phyloP scores from a whole-genome alignment of 2,113 vertebrate species.

The Regulus satrapa region DNA sequence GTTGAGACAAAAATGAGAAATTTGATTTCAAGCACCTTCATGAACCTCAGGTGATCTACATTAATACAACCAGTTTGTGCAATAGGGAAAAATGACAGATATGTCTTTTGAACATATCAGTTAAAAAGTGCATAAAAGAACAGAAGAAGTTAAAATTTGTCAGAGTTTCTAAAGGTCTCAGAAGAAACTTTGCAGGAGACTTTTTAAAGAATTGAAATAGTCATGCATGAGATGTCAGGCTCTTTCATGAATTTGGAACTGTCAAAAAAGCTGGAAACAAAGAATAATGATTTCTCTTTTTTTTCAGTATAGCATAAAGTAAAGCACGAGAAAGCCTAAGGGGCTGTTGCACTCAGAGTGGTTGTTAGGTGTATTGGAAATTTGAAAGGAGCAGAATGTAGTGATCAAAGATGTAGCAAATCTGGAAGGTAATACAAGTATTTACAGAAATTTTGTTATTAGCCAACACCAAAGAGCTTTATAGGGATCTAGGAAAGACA shows the following conservation, averaged over 20 bases:
- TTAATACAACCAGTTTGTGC: background rate
- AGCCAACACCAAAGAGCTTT: background rate
- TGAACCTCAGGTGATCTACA: background rate
- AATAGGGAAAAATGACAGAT: background rate
- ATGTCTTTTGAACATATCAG: background rate
- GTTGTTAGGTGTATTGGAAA: background rate
- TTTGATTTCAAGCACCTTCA: background rate
- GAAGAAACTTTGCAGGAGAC: background rate
- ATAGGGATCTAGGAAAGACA: background rate
- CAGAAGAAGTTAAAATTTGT: background rate
- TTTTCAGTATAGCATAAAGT: background rate
- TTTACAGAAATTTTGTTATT: background rate
- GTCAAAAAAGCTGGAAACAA: background rate
- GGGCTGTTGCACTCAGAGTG: background rate
- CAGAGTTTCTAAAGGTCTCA: background rate
- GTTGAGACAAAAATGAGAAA: background rate
- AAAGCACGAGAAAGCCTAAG: background rate
- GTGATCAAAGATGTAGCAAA: background rate
- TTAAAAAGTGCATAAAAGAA: background rate
- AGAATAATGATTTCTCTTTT: background rate
- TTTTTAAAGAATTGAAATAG: conserved; percentile 6
- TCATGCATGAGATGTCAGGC: background rate
- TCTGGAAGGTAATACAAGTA: background rate
- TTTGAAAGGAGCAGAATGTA: background rate
- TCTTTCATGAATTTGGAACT: background rate